Evolutionary conservation across 1,140 invertebrate species (phyloP), one percentile per base, ranked within the genome.

Genomic region (Solen grandis): DNA sequence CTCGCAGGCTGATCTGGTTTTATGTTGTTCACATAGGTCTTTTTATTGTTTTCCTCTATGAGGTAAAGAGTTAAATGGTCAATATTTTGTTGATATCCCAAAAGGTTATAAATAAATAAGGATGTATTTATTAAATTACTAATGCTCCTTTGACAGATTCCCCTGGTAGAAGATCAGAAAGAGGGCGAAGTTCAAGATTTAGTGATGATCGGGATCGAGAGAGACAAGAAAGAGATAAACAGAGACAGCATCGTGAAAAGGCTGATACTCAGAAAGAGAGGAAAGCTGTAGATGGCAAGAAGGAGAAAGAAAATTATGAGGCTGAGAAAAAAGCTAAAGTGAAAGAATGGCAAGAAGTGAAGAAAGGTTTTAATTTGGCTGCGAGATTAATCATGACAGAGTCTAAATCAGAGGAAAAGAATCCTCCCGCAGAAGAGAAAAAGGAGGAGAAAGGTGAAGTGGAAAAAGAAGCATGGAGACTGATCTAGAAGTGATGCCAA

Each of bases 151-250:
- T n/a, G n/a, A n/a, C n/a, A n/a, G n/a, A n/a, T n/a, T n/a, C n/a
- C n/a, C n/a, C n/a, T 16, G 27, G 41, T 4, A 46, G 25, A 16
- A 46, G 59, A 35, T 72, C 57, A 55, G 57, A 59, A 57, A 54
- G 62, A 46, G 50, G 68, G 8, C 14, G 69, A 8, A 22, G 14
- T 8, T 25, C 35, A 75, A 46, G 62, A 57, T 2, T 8, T 10
- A 60, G 59, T 33, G 59, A 33, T 27, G 68, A 73, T 31, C 68
- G 50, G 22, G 31, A 60, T 27, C 19, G 46, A 33, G 46, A 57
- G 59, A 22, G 25, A 10, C 25, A 35, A 70, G n/a, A 25, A 41
- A 31, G 25, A n/a, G 25, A n/a, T 25, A 25, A 29, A 38, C 57
- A 36, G 57, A 60, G 27, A 33, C 22, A 50, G 2, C 2, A 8